Percentiles rank a stretch among this genome's conserved stretches.
Evolutionary conservation across 2,888 invertebrate genomes (phyloP).

Genomic region (Globia sparganii): DNA sequence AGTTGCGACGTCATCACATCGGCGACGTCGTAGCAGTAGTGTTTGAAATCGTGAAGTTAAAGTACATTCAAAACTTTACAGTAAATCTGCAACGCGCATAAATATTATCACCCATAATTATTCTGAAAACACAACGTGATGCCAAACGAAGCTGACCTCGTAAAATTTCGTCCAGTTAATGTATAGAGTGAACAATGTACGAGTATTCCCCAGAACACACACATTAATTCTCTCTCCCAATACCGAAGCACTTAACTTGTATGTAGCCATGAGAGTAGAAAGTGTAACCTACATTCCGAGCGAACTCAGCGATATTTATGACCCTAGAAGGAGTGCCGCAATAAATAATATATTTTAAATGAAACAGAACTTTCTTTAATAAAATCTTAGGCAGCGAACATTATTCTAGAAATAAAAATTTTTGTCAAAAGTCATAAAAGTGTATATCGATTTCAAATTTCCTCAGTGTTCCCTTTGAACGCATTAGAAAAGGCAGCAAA

Average conservation of each 20-base stretch:
- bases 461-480: constrained; percentile 51
- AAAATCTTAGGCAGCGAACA: constrained; percentile 25
- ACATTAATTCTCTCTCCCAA: constrained; percentile 62
- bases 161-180: constrained; percentile 50
- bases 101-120: constrained; percentile 42
- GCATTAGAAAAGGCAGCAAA: constrained; percentile 67
- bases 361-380: constrained; percentile 43
- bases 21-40: constrained; percentile 26
- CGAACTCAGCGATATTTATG: constrained; percentile 65
- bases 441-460: constrained; percentile 50
- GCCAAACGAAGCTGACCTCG: constrained; percentile 52
- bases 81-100: constrained; percentile 28
- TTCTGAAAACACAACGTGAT: constrained; percentile 42
- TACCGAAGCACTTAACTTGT: constrained; percentile 65
- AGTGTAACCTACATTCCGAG: constrained; percentile 60
- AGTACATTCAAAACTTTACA: constrained; percentile 11
- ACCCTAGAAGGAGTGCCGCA: constrained; percentile 51
- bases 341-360: constrained; percentile 66
- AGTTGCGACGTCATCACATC: constrained; percentile 22
- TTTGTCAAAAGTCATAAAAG: constrained; percentile 29
- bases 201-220: constrained; percentile 51
- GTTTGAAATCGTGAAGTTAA: neutral
- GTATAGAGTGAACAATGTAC: constrained; percentile 50
- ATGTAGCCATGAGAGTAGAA: constrained; percentile 56
- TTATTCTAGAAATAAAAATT: constrained; percentile 33